phyloP scores from a whole-genome alignment of 2,888 invertebrate genomes.

The Spisula solida region DNA sequence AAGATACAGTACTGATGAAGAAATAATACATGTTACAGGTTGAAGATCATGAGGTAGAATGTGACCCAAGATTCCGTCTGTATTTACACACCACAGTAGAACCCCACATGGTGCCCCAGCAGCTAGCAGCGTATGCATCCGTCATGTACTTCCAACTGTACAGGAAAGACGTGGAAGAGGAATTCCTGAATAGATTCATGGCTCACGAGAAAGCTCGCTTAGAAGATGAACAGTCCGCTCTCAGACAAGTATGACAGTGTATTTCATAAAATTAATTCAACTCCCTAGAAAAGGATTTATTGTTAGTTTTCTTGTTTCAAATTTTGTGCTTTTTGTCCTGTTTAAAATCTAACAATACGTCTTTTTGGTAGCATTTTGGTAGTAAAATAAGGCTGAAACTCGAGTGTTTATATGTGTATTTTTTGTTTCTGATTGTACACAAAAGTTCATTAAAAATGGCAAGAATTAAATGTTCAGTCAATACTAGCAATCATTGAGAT shows the following conservation, averaged over 20 bases:
- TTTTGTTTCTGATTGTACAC: too few relatives aligned
- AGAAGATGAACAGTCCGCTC: conserved; percentile 85
- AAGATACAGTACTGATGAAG: not conserved
- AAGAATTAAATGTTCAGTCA: too few relatives aligned
- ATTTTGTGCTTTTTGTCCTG: too few relatives aligned
- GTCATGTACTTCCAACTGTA: conserved; percentile 85
- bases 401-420: too few relatives aligned
- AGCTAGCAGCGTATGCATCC: conserved; percentile 85
- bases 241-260: conserved; percentile 83
- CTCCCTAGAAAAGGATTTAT: too few relatives aligned
- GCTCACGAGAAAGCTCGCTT: conserved; percentile 86
- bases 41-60: conserved; percentile 87
- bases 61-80: conserved; percentile 86
- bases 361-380: too few relatives aligned
- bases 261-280: not conserved
- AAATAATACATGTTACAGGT: conserved; percentile 75
- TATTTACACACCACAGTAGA: conserved; percentile 86
- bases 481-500: too few relatives aligned
- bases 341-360: too few relatives aligned
- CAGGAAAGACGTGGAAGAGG: conserved; percentile 84
- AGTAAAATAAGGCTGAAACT: too few relatives aligned
- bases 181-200: conserved; percentile 86
- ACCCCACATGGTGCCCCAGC: conserved; percentile 84
- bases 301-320: too few relatives aligned
- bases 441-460: too few relatives aligned